Evolutionary conservation across 2,113 vertebrate genomes (phyloP).

Genomic region (Rhynchopsitta pachyrhyncha): DNA sequence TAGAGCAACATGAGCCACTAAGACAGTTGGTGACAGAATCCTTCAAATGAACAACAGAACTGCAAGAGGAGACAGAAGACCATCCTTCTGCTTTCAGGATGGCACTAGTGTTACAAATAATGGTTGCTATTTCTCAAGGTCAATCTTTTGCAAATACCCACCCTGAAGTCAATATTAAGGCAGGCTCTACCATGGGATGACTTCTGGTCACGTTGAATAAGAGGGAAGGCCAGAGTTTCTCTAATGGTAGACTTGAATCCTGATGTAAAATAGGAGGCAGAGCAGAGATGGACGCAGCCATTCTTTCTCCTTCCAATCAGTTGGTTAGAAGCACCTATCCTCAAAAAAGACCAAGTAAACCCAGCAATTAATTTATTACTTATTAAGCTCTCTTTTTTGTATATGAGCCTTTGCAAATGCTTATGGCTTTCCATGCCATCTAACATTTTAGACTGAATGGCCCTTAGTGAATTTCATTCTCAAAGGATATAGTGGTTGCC

Average conservation of each 20-base stretch:
- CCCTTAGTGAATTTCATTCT: neutral
- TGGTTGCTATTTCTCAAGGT: neutral
- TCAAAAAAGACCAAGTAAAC: neutral
- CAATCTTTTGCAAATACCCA: neutral
- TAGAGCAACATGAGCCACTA: neutral
- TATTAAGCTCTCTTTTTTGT: neutral
- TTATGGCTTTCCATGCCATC: neutral
- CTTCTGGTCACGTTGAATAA: neutral
- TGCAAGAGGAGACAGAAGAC: neutral
- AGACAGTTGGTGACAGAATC: neutral
- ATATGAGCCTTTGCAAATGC: neutral
- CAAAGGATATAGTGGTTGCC: neutral
- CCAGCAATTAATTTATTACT: neutral
- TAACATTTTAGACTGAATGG: neutral
- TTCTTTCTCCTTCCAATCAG: neutral
- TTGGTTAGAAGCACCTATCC: neutral
- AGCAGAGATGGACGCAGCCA: neutral
- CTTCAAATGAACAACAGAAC: neutral
- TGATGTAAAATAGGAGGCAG: neutral
- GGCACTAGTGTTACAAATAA: neutral
- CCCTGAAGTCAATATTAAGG: neutral
- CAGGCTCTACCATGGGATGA: neutral
- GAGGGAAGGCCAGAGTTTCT: neutral
- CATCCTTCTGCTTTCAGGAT: neutral
- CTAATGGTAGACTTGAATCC: neutral